These are phyloP conservation scores for Porites rus DNA, from an alignment of 92 coral and sea anemone species.

Conservation along the genomic window DNA sequence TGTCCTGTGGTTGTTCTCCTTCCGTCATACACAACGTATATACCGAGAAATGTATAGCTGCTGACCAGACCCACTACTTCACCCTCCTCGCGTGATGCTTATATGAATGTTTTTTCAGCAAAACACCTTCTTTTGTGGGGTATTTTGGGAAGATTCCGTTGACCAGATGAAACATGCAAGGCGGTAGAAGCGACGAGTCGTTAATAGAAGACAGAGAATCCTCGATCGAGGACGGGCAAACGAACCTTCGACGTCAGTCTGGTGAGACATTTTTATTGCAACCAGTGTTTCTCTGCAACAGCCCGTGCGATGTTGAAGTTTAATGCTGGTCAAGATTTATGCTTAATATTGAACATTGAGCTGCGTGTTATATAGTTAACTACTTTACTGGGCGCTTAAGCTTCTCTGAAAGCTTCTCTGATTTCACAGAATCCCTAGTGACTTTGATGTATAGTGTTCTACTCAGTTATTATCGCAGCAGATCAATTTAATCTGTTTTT, in stretches of 20 bases:
- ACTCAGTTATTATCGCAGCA: no score
- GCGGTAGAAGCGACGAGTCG: slow-evolving; percentile 33
- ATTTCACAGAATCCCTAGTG: no score
- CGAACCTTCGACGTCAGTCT: background rate
- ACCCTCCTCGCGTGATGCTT: no score
- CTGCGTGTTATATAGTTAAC: background rate
- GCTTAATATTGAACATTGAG: background rate
- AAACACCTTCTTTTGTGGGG: background rate
- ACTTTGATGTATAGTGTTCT: no score
- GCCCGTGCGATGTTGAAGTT: background rate
- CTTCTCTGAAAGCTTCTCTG: background rate
- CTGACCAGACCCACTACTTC: no score
- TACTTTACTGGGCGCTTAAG: background rate
- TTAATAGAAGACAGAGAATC: slow-evolving; percentile 25
- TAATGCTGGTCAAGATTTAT: background rate
- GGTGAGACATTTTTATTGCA: background rate
- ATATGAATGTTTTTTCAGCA: no score
- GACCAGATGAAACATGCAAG: slow-evolving; percentile 2
- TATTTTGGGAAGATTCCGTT: background rate
- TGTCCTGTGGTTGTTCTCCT: no score
- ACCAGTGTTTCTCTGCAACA: background rate
- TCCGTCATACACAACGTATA: no score
- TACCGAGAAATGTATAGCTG: no score
- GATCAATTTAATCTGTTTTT: no score
- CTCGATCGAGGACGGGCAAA: background rate